Conservation (phyloP, 2,888 invertebrate species). For the Bhutanitis thaidina region DNA sequence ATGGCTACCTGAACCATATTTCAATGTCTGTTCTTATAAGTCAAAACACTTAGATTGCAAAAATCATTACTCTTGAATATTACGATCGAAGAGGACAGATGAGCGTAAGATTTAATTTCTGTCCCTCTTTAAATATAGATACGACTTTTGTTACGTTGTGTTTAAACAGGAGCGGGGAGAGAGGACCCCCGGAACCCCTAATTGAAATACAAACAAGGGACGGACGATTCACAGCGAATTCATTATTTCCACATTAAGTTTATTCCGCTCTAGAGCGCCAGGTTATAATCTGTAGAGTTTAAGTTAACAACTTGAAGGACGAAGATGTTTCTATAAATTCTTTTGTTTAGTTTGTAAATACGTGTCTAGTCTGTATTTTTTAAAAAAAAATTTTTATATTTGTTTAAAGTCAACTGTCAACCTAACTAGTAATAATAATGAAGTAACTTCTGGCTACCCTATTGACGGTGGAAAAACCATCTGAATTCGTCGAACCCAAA, state of each 20-base stretch:
- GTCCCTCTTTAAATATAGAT: conserved; percentile 66
- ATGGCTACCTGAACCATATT: too few relatives aligned
- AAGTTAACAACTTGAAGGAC: conserved; percentile 16
- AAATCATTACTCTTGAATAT: conserved; percentile 42
- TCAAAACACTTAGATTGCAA: too few relatives aligned
- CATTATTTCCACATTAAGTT: conserved; percentile 72
- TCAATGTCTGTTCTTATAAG: too few relatives aligned
- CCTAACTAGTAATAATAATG: too few relatives aligned
- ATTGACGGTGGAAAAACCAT: too few relatives aligned
- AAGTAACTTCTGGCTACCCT: too few relatives aligned
- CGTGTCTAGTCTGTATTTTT: too few relatives aligned
- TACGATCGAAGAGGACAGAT: conserved; percentile 33
- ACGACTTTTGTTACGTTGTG: conserved; percentile 48
- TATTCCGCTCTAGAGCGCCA: conserved; percentile 30
- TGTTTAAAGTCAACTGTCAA: too few relatives aligned
- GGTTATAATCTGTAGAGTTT: conserved; percentile 19
- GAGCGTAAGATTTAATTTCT: conserved; percentile 67
- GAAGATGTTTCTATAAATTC: background rate
- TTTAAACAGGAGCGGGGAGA: conserved; percentile 50
- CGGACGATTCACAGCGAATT: conserved; percentile 67
- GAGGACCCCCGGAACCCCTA: conserved; percentile 50
- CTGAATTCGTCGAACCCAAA: too few relatives aligned
- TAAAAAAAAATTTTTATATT: too few relatives aligned
- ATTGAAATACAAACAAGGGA: conserved; percentile 78
- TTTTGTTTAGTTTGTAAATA: too few relatives aligned